A percentile compares a stretch with the other conserved stretches of the same genome.
Evolutionary conservation across 2,888 invertebrate species (phyloP).

Genomic region (Macrophya alboannulata): DNA sequence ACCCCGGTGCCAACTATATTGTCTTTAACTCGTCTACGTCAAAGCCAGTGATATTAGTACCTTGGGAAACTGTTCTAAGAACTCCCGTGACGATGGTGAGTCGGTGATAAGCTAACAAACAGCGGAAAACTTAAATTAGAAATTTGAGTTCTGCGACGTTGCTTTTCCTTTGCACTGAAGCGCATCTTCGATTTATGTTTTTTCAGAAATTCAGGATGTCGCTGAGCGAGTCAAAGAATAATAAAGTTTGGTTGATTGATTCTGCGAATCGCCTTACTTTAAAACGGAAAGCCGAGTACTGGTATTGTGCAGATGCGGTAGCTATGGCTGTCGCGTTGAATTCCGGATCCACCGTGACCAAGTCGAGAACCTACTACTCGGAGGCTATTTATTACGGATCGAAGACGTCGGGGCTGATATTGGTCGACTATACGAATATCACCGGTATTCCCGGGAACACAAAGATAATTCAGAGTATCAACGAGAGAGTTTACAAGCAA

Average conservation of each 20-base stretch:
- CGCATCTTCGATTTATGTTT: not conserved
- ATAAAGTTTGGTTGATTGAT: constrained; percentile 67
- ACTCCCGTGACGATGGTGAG: constrained; percentile 69
- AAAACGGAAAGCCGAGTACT: constrained; percentile 54
- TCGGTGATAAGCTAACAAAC: not conserved
- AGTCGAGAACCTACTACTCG: constrained; percentile 44
- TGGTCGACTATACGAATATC: constrained; percentile 61
- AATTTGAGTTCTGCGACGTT: not conserved
- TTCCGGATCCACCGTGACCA: constrained; percentile 38
- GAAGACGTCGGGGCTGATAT: constrained; percentile 58
- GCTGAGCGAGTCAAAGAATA: constrained; percentile 64
- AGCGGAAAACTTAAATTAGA: not conserved
- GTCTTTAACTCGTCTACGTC: constrained; percentile 77
- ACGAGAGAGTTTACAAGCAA: constrained; percentile 45
- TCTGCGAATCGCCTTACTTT: constrained; percentile 59
- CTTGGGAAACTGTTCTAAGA: constrained; percentile 80
- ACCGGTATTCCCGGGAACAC: constrained; percentile 55
- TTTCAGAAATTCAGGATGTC: constrained; percentile 68
- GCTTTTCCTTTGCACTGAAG: not conserved
- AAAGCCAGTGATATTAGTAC: constrained; percentile 79
- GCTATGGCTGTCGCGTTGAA: constrained; percentile 65
- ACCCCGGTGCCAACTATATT: constrained; percentile 83
- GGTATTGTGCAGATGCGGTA: constrained; percentile 70
- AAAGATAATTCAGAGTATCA: constrained; percentile 58
- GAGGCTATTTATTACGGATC: constrained; percentile 59